Conservation (phyloP, 2,797 vertebrate genomes). For the Spea hammondii region DNA sequence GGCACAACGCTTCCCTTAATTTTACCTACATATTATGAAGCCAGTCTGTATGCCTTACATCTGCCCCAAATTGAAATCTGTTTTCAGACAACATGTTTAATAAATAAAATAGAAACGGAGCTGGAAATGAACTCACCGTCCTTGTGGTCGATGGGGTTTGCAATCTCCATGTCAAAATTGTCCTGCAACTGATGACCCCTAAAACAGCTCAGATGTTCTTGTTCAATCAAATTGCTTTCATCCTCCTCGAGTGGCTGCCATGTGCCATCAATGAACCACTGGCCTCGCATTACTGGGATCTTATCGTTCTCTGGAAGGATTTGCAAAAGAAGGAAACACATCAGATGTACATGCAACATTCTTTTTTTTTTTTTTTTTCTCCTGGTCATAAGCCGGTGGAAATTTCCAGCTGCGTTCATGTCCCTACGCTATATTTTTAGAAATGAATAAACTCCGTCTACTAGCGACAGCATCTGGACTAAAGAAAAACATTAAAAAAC, state of each 20-base stretch:
- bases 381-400: too few species aligned
- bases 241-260: conserved; percentile 96
- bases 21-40: too few species aligned
- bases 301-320: conserved; percentile 81
- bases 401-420: too few species aligned
- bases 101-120: background rate
- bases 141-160: conserved; percentile 88
- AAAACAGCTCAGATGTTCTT: conserved; percentile 87
- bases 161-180: conserved; percentile 85
- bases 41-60: background rate
- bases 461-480: too few species aligned
- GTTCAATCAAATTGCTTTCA: conserved; percentile 92
- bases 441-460: too few species aligned
- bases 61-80: conserved; percentile 1
- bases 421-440: too few species aligned
- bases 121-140: conserved; percentile 79
- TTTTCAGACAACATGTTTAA: conserved; percentile 20
- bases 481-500: too few species aligned
- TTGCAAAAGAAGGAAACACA: too few species aligned
- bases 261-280: conserved; percentile 95
- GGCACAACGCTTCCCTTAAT: too few species aligned
- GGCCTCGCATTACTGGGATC: conserved; percentile 95
- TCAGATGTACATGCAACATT: too few species aligned
- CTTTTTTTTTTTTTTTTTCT: too few species aligned
- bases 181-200: conserved; percentile 89